A percentile compares a stretch with the other conserved stretches of the same genome.
Conservation (phyloP, 2,888 invertebrate genomes). For the Oscheius myriophilus region DNA sequence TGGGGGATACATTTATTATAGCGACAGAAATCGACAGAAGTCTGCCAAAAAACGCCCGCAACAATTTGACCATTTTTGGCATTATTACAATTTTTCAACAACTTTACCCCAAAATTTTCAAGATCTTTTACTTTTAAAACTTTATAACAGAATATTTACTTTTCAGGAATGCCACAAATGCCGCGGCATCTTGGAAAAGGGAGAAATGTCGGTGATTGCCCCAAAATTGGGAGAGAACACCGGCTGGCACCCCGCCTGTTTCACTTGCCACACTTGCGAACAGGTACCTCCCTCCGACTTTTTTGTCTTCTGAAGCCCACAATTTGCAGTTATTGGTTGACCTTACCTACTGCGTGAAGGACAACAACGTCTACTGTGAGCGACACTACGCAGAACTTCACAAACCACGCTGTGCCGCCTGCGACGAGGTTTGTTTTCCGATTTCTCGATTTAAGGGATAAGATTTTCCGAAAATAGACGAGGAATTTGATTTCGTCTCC, state of each 20-base stretch:
- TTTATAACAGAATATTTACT: neutral
- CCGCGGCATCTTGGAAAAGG: slow-evolving; percentile 81
- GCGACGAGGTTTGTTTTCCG: slow-evolving; percentile 85
- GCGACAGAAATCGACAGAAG: no score
- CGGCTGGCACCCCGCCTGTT: slow-evolving; percentile 79
- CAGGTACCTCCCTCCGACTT: no score
- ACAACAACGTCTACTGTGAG: slow-evolving; percentile 88
- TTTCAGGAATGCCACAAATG: slow-evolving; percentile 85
- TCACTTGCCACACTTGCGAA: slow-evolving; percentile 64
- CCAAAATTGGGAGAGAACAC: slow-evolving; percentile 77
- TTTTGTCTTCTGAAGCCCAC: neutral
- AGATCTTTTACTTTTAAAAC: neutral
- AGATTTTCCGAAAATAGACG: no score
- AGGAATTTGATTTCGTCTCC: no score
- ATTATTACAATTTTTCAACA: neutral
- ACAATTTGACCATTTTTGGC: neutral
- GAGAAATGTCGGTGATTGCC: slow-evolving; percentile 86
- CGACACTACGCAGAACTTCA: slow-evolving; percentile 95
- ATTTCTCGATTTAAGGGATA: no score
- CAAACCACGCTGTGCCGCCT: slow-evolving; percentile 93
- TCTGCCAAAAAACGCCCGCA: no score
- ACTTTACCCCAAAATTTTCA: neutral
- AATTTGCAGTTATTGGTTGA: slow-evolving; percentile 84
- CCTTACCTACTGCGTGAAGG: slow-evolving; percentile 91
- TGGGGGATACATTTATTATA: no score